Percentiles rank a stretch among this genome's conserved stretches.
Conservation (phyloP, 2,888 invertebrate species). For the Sepioteuthis lessoniana region DNA sequence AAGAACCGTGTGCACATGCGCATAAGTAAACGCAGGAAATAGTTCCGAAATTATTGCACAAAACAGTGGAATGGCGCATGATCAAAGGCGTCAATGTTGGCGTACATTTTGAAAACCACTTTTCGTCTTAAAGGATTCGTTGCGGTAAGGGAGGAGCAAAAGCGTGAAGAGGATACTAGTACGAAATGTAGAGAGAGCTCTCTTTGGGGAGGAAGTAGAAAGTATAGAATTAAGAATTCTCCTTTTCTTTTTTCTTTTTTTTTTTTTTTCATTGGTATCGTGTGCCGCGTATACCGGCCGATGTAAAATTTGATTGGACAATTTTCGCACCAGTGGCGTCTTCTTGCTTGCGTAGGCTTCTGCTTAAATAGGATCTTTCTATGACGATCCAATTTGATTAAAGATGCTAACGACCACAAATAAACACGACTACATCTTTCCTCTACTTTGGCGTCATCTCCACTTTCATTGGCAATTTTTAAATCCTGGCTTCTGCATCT, state of each 20-base stretch:
- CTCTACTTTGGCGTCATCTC: not conserved
- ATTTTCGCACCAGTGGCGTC: constrained; percentile 5
- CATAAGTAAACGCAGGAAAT: not conserved
- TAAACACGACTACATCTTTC: not conserved
- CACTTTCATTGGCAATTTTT: not conserved
- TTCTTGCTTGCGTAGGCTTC: not conserved
- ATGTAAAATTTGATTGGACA: not conserved
- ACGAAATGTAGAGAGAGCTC: too few relatives aligned
- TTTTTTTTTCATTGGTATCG: not conserved
- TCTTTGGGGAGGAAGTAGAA: too few relatives aligned
- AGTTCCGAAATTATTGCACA: not conserved
- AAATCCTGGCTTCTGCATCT: not conserved
- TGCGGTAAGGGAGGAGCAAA: not conserved
- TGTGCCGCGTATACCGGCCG: too few relatives aligned
- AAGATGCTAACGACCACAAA: not conserved
- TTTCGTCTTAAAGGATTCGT: not conserved
- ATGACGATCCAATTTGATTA: not conserved
- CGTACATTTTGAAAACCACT: not conserved
- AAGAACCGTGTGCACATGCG: not conserved
- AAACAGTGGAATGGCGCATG: not conserved
- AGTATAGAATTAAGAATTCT: too few relatives aligned
- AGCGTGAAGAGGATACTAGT: not conserved
- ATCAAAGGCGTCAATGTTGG: not conserved
- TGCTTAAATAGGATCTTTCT: not conserved
- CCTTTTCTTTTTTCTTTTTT: too few relatives aligned